Evolutionary conservation across 2,797 vertebrate genomes (phyloP), one percentile per base, ranked within the genome.

Genomic region (Borostomias antarcticus): DNA sequence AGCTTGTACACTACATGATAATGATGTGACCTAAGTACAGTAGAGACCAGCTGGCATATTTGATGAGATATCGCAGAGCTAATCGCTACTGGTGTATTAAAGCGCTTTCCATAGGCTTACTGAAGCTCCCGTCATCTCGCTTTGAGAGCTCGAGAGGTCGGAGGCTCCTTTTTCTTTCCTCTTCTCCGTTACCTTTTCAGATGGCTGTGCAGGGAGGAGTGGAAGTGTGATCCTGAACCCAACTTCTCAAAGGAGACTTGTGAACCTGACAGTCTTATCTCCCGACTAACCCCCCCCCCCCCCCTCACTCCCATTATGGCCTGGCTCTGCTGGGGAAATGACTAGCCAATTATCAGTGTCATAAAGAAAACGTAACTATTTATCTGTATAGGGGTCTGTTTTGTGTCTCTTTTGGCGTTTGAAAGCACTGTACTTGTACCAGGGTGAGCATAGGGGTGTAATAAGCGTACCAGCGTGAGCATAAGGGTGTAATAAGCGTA

Each of bases 201-300:
- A 81, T 77, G 74, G 78, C 83, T 78, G 66, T 70, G 86, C 84
- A 83, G 81, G 85, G 85, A 84, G 86, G n/a, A 86, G 89, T 89
- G 88, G 89, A 89, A 86, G 87, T 87, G 79, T 82, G 73, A 8
- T 43, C 76, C 82, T 67, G 68, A 72, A 82, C 82, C 78, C 67
- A 73, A 83, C 74, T 75, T 77, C 74, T 80, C 62, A 71, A 78
- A 74, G 81, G 83, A 85, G 76, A 73, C 82, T 83, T 6, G 7
- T 51, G 13, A 0, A 19, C 23, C 48, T 79, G 81, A 82, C 82
- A 52, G 8, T 19, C 82, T 1, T n/a, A 21, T n/a, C 40, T 26
- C 40, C 10, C 23, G 54, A 51, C n/a, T n/a, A n/a, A n/a, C n/a
- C n/a, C n/a, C n/a, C n/a, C n/a, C n/a, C n/a, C n/a, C n/a, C n/a